Conservation (phyloP, 2,888 invertebrate genomes). For the Drosophila setosimentum region DNA sequence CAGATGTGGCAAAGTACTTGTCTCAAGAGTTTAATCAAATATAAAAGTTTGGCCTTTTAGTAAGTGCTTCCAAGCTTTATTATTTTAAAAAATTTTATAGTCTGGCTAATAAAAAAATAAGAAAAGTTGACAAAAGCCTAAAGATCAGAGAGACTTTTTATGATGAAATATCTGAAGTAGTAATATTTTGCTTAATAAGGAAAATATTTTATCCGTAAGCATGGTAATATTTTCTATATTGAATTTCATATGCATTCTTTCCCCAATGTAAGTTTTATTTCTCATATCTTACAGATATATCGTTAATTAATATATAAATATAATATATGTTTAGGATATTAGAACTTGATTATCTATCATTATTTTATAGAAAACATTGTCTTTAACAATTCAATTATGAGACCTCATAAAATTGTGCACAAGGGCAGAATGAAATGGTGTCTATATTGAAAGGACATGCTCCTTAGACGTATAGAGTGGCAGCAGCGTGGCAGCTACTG, state of each 20-base stretch:
- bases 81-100: background rate
- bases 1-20: background rate
- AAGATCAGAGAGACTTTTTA: background rate
- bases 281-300: background rate
- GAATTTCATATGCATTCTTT: background rate
- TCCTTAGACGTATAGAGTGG: slow-evolving; percentile 19
- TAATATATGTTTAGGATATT: background rate
- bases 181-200: background rate
- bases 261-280: background rate
- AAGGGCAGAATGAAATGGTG: slow-evolving; percentile 10
- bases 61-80: background rate
- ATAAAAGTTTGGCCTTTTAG: background rate
- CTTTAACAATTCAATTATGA: slow-evolving; percentile 69
- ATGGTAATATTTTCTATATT: background rate
- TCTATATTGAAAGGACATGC: slow-evolving; percentile 32
- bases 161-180: background rate
- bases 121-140: background rate
- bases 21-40: background rate
- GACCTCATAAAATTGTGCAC: slow-evolving; percentile 40
- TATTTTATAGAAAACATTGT: slow-evolving; percentile 5
- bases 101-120: background rate
- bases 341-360: slow-evolving; percentile 3
- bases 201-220: background rate
- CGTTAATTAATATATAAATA: background rate
- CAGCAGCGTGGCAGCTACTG: slow-evolving; percentile 30